Evolutionary conservation across 2,797 vertebrate genomes (phyloP).

Genomic region (Harpagifer antarcticus): DNA sequence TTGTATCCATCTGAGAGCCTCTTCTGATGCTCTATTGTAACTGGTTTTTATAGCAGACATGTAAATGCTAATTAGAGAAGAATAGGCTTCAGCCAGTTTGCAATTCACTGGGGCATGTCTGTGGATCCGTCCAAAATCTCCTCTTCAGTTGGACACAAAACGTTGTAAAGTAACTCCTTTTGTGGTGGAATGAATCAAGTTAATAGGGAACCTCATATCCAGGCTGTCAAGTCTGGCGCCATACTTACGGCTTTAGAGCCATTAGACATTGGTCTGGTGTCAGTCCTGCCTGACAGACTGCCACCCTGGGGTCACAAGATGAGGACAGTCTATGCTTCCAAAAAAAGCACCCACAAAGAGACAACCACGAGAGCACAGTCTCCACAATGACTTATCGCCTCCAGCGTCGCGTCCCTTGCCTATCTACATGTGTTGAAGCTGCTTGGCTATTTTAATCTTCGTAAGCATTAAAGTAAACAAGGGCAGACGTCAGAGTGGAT

Average conservation of each 20-base stretch:
- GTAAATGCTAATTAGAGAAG: conserved; percentile 69
- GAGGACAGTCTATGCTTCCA: conserved; percentile 61
- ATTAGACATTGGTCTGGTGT: conserved; percentile 80
- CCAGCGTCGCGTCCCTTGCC: conserved; percentile 55
- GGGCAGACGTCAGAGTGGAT: conserved; percentile 75
- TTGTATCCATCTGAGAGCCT: conserved; percentile 37
- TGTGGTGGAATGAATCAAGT: conserved; percentile 79
- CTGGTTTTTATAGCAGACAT: conserved; percentile 48
- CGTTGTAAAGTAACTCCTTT: conserved; percentile 56
- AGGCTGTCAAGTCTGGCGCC: conserved; percentile 69
- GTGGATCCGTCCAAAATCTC: conserved; percentile 45
- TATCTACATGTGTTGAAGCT: conserved; percentile 67
- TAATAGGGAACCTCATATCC: conserved; percentile 70
- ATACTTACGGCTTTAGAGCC: conserved; percentile 77
- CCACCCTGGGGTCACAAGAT: conserved; percentile 67
- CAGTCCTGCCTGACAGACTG: conserved; percentile 74
- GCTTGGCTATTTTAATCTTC: conserved; percentile 72
- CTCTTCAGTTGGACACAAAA: conserved; percentile 56
- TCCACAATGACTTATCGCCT: conserved; percentile 65
- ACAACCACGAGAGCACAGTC: conserved; percentile 52
- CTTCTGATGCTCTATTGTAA: conserved; percentile 50
- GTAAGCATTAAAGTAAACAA: conserved; percentile 73
- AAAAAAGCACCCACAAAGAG: conserved; percentile 48
- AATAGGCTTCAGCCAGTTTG: conserved; percentile 48
- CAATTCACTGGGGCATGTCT: conserved; percentile 50